Conservation (phyloP, 2,797 vertebrate genomes). For the Etheostoma perlongum region DNA sequence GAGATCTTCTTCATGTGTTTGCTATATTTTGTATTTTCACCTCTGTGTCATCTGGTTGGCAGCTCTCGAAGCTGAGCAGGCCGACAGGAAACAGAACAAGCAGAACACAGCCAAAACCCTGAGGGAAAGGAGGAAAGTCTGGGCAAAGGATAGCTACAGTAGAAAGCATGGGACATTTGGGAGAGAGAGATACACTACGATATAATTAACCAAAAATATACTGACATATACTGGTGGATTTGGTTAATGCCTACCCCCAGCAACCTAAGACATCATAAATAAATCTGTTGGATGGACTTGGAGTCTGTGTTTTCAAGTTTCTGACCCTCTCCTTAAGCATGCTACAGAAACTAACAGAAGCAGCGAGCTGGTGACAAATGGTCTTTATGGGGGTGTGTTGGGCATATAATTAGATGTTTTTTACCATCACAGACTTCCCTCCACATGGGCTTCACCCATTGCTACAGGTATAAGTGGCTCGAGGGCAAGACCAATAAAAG, state of each 20-base stretch:
- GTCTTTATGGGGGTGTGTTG: slow-evolving; percentile 9
- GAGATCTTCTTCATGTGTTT: slow-evolving; percentile 9
- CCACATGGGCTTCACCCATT: slow-evolving; percentile 5
- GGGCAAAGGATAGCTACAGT: slow-evolving; percentile 4
- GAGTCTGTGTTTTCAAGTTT: background rate
- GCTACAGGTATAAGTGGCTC: background rate
- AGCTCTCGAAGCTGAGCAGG: slow-evolving; percentile 1
- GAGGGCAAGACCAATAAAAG: slow-evolving; percentile 1
- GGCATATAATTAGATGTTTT: slow-evolving; percentile 38
- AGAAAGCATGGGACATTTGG: too few species aligned
- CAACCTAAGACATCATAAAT: too few species aligned
- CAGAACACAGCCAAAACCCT: slow-evolving; percentile 5
- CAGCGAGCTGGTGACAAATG: background rate
- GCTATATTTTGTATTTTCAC: slow-evolving; percentile 10
- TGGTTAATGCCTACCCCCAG: too few species aligned
- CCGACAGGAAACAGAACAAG: slow-evolving; percentile 28
- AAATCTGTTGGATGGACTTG: background rate
- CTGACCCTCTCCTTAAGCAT: background rate
- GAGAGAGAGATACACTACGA: background rate
- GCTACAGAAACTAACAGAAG: slow-evolving; percentile 7
- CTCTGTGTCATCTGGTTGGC: slow-evolving; percentile 9
- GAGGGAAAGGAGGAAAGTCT: background rate
- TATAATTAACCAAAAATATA: background rate
- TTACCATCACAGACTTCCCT: slow-evolving; percentile 9
- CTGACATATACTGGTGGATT: background rate